Conservation (phyloP, 2,113 vertebrate species). For the Arizona elegans region DNA sequence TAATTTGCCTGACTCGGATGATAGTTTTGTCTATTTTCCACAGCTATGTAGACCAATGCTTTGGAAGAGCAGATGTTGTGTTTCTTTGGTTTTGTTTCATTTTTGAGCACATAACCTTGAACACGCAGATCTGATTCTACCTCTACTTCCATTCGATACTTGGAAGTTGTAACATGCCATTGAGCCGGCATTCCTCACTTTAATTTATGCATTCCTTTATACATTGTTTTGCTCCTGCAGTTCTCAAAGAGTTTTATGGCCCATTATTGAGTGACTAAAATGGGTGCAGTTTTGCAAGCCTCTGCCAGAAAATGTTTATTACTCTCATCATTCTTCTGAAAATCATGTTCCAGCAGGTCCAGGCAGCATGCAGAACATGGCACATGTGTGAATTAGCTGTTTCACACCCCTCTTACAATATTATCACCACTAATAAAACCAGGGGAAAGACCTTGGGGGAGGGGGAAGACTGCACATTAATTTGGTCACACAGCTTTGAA, state of each 20-base stretch:
- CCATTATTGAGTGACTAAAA: constrained; percentile 75
- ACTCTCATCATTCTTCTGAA: constrained; percentile 74
- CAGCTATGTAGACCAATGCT: background rate
- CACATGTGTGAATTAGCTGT: constrained; percentile 73
- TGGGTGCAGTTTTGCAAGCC: constrained; percentile 74
- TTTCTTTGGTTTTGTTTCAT: constrained; percentile 19
- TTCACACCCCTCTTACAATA: constrained; percentile 70
- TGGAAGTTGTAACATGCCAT: constrained; percentile 44
- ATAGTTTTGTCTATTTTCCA: constrained; percentile 12
- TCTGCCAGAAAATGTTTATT: constrained; percentile 79
- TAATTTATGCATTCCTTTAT: constrained; percentile 72
- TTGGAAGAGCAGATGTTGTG: constrained; percentile 21
- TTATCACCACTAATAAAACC: constrained; percentile 68
- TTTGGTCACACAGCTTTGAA: constrained; percentile 64
- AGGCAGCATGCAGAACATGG: constrained; percentile 64
- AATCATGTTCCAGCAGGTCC: constrained; percentile 77
- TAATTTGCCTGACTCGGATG: background rate
- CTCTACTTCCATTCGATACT: constrained; percentile 29
- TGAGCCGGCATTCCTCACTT: constrained; percentile 60
- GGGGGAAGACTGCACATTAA: constrained; percentile 55
- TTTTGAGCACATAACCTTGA: constrained; percentile 40
- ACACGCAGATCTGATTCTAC: constrained; percentile 38
- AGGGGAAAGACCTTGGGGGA: constrained; percentile 60
- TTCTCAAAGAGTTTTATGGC: constrained; percentile 75
- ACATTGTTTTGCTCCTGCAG: constrained; percentile 73